Base-by-base conservation (phyloP, 1,140 invertebrate genomes). In the Matsumurasca onukii region DNA sequence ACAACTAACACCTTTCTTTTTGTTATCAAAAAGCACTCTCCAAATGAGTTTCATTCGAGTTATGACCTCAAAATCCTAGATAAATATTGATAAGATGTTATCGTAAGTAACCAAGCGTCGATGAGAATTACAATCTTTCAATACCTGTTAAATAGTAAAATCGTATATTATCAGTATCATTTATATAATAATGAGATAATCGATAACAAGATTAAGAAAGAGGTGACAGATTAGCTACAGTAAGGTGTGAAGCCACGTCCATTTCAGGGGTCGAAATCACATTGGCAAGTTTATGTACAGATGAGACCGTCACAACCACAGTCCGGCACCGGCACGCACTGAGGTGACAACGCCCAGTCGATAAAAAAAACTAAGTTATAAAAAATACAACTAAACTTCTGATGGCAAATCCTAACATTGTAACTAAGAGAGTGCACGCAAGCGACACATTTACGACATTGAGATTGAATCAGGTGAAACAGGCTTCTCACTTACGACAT, bases 261-360 rank as follows among this genome's bases (percentile, higher is more conserved):
- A 51, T 51, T 20, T 5, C n/a, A 51, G n/a, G 49, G 49, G 49
- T 20, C 24, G 49, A 51, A 51, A 51, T 51, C 49, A 51, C 49
- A 51, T 20, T 51, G n/a, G 49, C 49, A 51, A 51, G 49, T 51
- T 22, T 51, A 51, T 51, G n/a, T 51, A 51, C 49, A 51, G 49
- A 20, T 22, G 17, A 51, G 24, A 51, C 17, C 49, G n/a, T 51
- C n/a, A 51, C 49, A 20, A 51, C 49, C n/a, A 12, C n/a, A n/a
- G n/a, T n/a, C n/a, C n/a, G n/a, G n/a, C n/a, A n/a, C n/a, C 49
- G n/a, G n/a, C 49, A 22, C 49, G 24, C 3, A 51, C 49, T 51
- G 49, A 17, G 49, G 17, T 51, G 49, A 51, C 24, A 51, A 5
- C 17, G 24, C 49, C 49, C 24, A 20, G 24, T 51, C 49, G 49